Conservation (phyloP, 1,140 invertebrate genomes). For the Pseudomyrmex gracilis region DNA sequence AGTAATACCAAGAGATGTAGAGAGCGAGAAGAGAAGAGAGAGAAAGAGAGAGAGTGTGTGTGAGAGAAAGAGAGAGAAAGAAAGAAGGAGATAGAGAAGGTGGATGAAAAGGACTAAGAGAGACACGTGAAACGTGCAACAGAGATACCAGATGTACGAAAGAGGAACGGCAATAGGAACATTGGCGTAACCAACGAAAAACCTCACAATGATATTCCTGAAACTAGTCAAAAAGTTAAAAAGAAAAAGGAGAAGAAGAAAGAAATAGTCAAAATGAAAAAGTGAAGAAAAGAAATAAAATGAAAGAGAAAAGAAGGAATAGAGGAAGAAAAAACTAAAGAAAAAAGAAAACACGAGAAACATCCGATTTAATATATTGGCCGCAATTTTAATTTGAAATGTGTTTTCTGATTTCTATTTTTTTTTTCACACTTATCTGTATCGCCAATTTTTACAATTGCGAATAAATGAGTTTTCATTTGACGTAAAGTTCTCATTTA, state of each 20-base stretch:
- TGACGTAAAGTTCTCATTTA: neutral
- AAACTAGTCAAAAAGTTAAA: conserved; percentile 9
- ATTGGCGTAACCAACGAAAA: conserved; percentile 49
- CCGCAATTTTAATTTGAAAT: no score
- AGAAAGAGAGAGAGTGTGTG: neutral
- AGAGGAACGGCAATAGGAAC: conserved; percentile 38
- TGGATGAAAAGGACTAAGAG: conserved; percentile 37
- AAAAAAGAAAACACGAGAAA: neutral
- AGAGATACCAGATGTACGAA: conserved; percentile 36
- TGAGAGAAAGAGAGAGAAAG: neutral
- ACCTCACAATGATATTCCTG: conserved; percentile 15
- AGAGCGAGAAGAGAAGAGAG: neutral
- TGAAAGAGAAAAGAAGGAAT: neutral
- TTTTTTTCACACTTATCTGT: neutral
- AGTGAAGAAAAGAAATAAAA: neutral
- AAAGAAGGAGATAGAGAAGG: neutral
- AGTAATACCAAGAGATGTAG: conserved; percentile 43
- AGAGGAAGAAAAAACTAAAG: neutral
- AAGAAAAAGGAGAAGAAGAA: conserved; percentile 1
- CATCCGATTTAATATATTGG: neutral
- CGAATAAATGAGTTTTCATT: neutral
- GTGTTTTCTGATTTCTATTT: neutral
- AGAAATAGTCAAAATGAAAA: neutral
- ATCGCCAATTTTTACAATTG: neutral
- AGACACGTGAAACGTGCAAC: conserved; percentile 29